phyloP scores from a whole-genome alignment of 2,797 vertebrate genomes.

The Carcharodon carcharias region DNA sequence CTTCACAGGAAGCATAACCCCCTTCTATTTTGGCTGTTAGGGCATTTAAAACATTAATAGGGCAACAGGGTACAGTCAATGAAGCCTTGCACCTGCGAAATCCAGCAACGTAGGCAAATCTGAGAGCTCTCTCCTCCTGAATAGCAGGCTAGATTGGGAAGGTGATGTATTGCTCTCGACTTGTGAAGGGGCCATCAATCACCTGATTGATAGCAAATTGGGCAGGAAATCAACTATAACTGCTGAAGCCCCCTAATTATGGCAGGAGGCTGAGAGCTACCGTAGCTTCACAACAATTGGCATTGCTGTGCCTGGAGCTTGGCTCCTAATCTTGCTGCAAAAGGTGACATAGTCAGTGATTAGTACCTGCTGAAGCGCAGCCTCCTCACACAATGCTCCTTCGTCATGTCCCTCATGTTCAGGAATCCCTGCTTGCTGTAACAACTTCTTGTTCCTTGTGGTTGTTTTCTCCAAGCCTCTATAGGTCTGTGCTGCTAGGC shows the following conservation, averaged over 20 bases:
- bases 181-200: neutral
- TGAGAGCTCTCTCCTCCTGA: neutral
- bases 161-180: neutral
- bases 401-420: neutral
- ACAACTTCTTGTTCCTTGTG: neutral
- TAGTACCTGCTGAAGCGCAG: neutral
- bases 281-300: neutral
- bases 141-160: neutral
- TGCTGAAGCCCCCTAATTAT: neutral
- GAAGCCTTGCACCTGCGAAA: neutral
- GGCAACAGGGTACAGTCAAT: neutral
- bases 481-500: neutral
- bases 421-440: neutral
- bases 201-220: neutral
- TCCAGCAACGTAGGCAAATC: neutral
- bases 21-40: neutral
- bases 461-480: neutral
- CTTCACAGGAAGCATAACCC: neutral
- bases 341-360: neutral
- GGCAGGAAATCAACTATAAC: neutral
- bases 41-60: neutral
- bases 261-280: neutral
- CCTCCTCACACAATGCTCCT: neutral
- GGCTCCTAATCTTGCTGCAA: neutral
- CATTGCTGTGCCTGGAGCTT: neutral